Percentiles rank a stretch among this genome's conserved stretches.
These are phyloP conservation scores for Melanerpes formicivorus DNA, from an alignment of 2,113 vertebrate genomes.

Conservation along the genomic window DNA sequence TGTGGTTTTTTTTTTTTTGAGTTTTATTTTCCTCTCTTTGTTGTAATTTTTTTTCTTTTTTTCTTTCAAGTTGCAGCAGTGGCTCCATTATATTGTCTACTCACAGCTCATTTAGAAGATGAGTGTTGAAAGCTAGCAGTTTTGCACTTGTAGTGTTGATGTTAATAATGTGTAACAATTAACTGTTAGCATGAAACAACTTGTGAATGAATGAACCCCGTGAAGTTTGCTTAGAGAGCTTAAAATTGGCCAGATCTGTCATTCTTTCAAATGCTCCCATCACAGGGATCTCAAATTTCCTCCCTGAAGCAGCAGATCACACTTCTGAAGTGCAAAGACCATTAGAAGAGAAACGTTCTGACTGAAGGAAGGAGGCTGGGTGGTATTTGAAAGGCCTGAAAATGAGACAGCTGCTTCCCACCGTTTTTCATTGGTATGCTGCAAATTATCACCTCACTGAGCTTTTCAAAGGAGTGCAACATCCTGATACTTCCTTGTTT, in stretches of 20 bases:
- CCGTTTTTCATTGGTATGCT: background rate
- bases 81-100: background rate
- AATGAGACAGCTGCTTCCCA: background rate
- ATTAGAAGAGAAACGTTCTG: background rate
- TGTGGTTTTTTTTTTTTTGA: background rate
- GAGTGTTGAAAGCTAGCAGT: background rate
- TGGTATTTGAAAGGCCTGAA: background rate
- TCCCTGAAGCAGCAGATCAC: background rate
- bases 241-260: background rate
- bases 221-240: background rate
- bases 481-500: background rate
- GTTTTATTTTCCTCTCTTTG: background rate
- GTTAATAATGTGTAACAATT: background rate
- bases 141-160: background rate
- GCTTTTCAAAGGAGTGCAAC: background rate
- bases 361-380: background rate
- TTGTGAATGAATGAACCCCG: background rate
- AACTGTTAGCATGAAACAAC: background rate
- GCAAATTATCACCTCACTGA: background rate
- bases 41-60: background rate
- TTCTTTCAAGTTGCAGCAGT: background rate
- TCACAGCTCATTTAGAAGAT: background rate
- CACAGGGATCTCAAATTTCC: background rate
- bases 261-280: background rate
- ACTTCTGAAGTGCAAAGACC: background rate